phyloP scores from a whole-genome alignment of 2,888 invertebrate genomes.

The Drosophila nigritarsus region DNA sequence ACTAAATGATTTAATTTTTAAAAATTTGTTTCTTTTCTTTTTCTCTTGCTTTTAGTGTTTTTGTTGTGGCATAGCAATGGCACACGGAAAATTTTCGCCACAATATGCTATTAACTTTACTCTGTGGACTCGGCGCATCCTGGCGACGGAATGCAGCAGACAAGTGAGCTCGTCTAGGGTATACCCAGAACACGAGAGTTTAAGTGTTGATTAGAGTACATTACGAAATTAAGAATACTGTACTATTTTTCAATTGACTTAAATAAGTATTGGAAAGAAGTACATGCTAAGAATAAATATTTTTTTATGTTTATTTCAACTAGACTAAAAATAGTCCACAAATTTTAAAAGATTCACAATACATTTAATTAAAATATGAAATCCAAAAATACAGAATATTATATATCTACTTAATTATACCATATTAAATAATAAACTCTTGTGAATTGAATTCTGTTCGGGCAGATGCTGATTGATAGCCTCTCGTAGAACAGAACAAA shows the following conservation, averaged over 20 bases:
- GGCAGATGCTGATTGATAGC: neutral
- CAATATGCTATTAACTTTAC: slow-evolving; percentile 35
- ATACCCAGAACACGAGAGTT: neutral
- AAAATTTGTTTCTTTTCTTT: slow-evolving; percentile 56
- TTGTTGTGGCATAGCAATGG: slow-evolving; percentile 46
- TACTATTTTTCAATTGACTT: neutral
- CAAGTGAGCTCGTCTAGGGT: neutral
- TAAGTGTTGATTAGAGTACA: neutral
- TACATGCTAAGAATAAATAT: too few species aligned
- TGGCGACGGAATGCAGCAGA: slow-evolving; percentile 10
- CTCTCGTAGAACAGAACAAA: neutral
- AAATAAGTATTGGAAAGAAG: neutral
- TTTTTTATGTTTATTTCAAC: neutral
- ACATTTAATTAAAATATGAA: neutral
- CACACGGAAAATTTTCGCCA: slow-evolving; percentile 42
- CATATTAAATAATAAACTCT: neutral
- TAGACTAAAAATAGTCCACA: neutral
- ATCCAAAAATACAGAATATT: neutral
- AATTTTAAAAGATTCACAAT: neutral
- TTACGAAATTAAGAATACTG: neutral
- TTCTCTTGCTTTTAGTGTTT: slow-evolving; percentile 9
- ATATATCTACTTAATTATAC: neutral
- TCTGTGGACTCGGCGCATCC: slow-evolving; percentile 30
- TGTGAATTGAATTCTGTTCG: neutral
- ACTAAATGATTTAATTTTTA: slow-evolving; percentile 75